A percentile compares a stretch with the other conserved stretches of the same genome.
phyloP scores from a whole-genome alignment of 2,888 invertebrate species.

The Chrysodeixis includens region DNA sequence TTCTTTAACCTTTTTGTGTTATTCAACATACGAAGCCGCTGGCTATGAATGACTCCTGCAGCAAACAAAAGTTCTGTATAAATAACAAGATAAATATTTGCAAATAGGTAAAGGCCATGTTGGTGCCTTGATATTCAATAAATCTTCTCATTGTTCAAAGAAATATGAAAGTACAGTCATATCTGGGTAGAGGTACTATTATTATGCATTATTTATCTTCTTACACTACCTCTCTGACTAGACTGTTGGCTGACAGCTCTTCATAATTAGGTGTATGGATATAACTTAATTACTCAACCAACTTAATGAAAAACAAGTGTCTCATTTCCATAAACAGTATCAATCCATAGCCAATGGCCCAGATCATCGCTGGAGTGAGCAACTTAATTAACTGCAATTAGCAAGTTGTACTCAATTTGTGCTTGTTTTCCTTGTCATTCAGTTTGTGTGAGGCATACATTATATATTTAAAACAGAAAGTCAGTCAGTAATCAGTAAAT shows the following conservation, averaged over 20 bases:
- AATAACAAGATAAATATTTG: too few species aligned
- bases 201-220: too few species aligned
- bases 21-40: not conserved
- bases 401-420: conserved; percentile 13
- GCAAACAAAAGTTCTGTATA: too few species aligned
- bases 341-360: conserved; percentile 28
- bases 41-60: too few species aligned
- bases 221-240: too few species aligned
- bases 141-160: too few species aligned
- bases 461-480: conserved; percentile 20
- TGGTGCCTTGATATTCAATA: too few species aligned
- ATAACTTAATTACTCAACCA: not conserved
- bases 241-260: too few species aligned
- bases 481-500: not conserved
- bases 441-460: conserved; percentile 21
- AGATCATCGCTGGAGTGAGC: conserved; percentile 9
- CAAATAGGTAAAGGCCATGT: too few species aligned
- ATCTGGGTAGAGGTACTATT: too few species aligned
- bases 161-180: too few species aligned
- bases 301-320: conserved; percentile 8
- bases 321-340: conserved; percentile 27
- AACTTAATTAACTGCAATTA: conserved; percentile 19
- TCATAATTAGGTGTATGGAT: too few species aligned
- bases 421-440: not conserved
- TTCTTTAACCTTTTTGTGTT: not conserved